Evolutionary conservation across 2,888 invertebrate genomes (phyloP).

Genomic region (Cephus nigrinus): DNA sequence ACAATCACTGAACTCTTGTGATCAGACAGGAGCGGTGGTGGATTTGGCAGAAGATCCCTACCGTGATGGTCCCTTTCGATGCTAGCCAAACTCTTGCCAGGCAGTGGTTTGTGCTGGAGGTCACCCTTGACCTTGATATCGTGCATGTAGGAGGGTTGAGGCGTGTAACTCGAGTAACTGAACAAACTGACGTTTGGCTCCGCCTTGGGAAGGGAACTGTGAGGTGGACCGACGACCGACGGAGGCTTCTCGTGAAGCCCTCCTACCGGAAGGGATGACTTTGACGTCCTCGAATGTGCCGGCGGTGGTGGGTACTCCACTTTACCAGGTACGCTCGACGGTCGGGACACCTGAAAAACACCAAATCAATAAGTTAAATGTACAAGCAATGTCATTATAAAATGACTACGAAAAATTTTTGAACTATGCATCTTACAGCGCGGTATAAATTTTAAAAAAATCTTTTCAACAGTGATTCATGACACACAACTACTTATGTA

Average conservation of each 20-base stretch:
- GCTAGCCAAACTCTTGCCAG: constrained; percentile 61
- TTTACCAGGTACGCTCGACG: constrained; percentile 61
- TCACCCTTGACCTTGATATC: constrained; percentile 76
- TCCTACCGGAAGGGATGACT: constrained; percentile 61
- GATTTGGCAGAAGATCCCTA: constrained; percentile 70
- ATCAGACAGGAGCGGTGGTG: constrained; percentile 77
- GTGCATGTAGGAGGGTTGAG: constrained; percentile 65
- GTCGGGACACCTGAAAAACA: constrained; percentile 52
- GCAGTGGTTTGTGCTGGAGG: constrained; percentile 53
- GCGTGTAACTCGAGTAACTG: constrained; percentile 73
- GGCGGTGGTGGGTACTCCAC: constrained; percentile 65
- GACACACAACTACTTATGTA: background rate
- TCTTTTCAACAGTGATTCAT: background rate
- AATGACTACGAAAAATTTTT: no score
- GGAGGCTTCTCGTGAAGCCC: constrained; percentile 53
- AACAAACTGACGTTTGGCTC: constrained; percentile 78
- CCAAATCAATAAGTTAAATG: background rate
- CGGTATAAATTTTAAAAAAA: background rate
- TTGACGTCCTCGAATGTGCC: constrained; percentile 66
- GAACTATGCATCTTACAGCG: background rate
- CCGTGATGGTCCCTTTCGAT: constrained; percentile 63
- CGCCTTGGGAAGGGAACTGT: constrained; percentile 69
- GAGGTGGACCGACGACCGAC: constrained; percentile 25
- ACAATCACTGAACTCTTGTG: constrained; percentile 82
- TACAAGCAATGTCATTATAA: background rate